Evolutionary conservation across 2,113 vertebrate species (phyloP), one percentile per base, ranked within the genome.

Genomic region (Podarcis cretensis): DNA sequence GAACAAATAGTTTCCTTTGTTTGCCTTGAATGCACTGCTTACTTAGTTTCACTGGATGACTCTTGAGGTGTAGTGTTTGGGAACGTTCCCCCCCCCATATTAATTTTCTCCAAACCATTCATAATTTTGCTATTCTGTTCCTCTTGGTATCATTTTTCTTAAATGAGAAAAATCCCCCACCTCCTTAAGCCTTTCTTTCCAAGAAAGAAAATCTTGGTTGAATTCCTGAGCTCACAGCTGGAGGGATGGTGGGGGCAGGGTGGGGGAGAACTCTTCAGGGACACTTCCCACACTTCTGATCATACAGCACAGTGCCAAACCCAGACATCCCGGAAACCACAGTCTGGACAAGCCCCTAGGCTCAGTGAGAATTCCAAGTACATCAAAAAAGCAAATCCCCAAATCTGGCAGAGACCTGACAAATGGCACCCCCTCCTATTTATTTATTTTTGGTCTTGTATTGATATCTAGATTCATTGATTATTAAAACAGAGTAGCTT

Each of bases 241-340:
- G 86, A 76, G 48, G 43, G 59, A 16, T 10, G 65, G 40, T 9
- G 32, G 73, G 20, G 43, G 27, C 14, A 10, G 48, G 18, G 59
- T 63, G 59, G 59, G 59, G 23, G 30, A 65, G 27, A 30, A 73
- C 5, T 81, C 48, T 12, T 32, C 78, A 21, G 48, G 66, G 78
- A 63, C 32, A 59, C 48, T 68, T 87, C 66, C 68, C 86, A 40
- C 68, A 74, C 54, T 74, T 79, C 48, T 82, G 68, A 54, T 21
- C 69, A 59, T 87, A 25, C 68, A 81, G 32, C 73, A 48, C 66
- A 87, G 16, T 73, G 78, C 32, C 25, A 80, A 74, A 87, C 9
- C 59, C 79, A 81, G 69, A 40, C 79, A 87, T 74, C 71, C 79
- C 82, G 86, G 79, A 87, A 74, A 87, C 78, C 79, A 82, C 86